Evolutionary conservation across 1,140 invertebrate genomes (phyloP), one percentile per base, ranked within the genome.

Genomic region (Drosophila navojoa): DNA sequence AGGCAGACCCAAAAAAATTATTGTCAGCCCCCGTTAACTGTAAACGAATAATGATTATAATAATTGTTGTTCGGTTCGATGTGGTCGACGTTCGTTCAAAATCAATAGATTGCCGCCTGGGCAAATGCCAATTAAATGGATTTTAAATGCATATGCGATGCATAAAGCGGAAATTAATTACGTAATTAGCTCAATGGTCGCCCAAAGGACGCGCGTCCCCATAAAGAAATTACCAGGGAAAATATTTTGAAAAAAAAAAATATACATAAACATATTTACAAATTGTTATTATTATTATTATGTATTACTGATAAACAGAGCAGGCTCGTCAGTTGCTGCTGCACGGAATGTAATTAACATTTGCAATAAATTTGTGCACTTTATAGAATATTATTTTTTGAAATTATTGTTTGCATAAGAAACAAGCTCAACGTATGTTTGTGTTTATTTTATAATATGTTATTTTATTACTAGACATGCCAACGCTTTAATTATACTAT

Each of bases 41-140:
- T 54, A 71, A 63, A 50, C 57, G 59, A 68, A 84, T 84, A 72
- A 74, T 77, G 53, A 84, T 80, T 80, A 85, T 76, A 69, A 82
- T 76, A 71, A 73, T 82, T 72, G 72, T 84, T 72, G 59, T 70
- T 61, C 27, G 19, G 4, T 70, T 61, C 27, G 19, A 1, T 53
- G 54, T 35, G 61, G 61, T 60, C 22, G 27, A 4, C 9, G 10
- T 16, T 25, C 9, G 10, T 16, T 16, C 6, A 53, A 76, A 81
- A 75, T 74, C 79, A 81, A 81, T 78, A 76, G 72, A 67, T 62
- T 55, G 47, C 35, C 38, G 53, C 68, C 25, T 22, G 45, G 61
- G 53, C 42, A 67, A 81, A 79, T 75, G 79, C 61, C 77, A 81
- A 81, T 81, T 82, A 79, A 81, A 76, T 58, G 75, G 63, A 9